These are phyloP conservation scores for Spialia ferax DNA, from an alignment of 2,888 invertebrate species.

Conservation along the genomic window DNA sequence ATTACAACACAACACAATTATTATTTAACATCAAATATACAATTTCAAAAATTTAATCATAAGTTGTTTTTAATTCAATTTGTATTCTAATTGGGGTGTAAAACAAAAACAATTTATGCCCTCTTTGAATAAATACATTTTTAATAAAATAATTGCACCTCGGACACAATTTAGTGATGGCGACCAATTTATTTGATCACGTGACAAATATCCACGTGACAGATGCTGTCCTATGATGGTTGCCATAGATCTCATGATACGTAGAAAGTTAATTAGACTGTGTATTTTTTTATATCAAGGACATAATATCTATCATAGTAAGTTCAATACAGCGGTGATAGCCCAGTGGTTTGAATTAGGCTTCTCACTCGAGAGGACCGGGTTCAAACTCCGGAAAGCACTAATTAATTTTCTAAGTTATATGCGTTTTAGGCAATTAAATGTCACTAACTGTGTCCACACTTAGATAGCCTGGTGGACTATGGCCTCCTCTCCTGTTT, in stretches of 20 bases:
- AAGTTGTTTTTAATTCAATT: conserved; percentile 39
- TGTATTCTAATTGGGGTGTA: conserved; percentile 34
- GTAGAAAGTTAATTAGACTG: not conserved
- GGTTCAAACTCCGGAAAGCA: no score
- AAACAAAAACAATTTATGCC: conserved; percentile 68
- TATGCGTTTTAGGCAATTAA: no score
- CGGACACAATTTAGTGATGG: conserved; percentile 64
- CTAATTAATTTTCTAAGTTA: no score
- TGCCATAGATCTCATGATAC: conserved; percentile 2
- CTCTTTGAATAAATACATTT: conserved; percentile 79
- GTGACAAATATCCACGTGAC: conserved; percentile 81
- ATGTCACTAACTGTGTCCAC: no score
- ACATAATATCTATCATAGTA: no score
- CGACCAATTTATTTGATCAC: conserved; percentile 76
- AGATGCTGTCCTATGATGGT: conserved; percentile 61
- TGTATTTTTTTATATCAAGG: no score
- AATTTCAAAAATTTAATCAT: conserved; percentile 29
- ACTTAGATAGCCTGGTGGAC: no score
- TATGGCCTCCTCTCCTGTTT: no score
- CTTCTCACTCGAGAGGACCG: no score
- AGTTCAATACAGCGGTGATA: no score
- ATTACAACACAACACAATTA: conserved; percentile 8
- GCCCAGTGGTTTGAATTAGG: no score
- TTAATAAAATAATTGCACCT: conserved; percentile 82
- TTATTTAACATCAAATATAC: conserved; percentile 23